Percentiles rank a stretch among this genome's conserved stretches.
These are phyloP conservation scores for Gephyroberyx darwinii DNA, from an alignment of 2,797 vertebrate genomes.

Conservation along the genomic window DNA sequence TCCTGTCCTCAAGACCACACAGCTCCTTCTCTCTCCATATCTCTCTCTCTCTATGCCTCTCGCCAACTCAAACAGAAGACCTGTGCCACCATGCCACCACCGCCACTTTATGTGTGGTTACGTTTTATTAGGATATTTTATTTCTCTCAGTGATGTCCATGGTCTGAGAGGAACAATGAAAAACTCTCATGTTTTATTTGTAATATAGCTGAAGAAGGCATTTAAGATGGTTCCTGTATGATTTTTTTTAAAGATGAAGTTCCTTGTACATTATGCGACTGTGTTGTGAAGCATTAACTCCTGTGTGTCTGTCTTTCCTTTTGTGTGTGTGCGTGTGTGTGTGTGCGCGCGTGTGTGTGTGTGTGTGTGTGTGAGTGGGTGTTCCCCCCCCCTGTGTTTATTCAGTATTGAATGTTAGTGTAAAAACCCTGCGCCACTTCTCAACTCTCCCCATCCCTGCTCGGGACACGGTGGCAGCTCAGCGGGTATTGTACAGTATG, in stretches of 20 bases:
- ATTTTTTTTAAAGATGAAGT: constrained; percentile 62
- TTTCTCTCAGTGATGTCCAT: constrained; percentile 59
- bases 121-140: constrained; percentile 55
- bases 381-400: constrained; percentile 49
- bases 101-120: constrained; percentile 30
- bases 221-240: constrained; percentile 52
- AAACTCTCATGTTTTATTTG: constrained; percentile 66
- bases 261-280: constrained; percentile 72
- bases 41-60: constrained; percentile 21
- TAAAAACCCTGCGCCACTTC: constrained; percentile 69
- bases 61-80: constrained; percentile 33
- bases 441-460: constrained; percentile 57
- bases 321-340: constrained; percentile 35
- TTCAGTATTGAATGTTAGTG: constrained; percentile 82
- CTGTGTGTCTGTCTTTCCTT: constrained; percentile 55
- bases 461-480: constrained; percentile 56
- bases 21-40: constrained; percentile 10
- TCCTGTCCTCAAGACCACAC: constrained; percentile 53
- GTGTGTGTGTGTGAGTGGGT: constrained; percentile 27
- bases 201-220: constrained; percentile 69
- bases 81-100: constrained; percentile 34
- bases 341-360: constrained; percentile 11
- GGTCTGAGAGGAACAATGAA: constrained; percentile 49
- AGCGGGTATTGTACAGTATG: constrained; percentile 83
- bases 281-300: constrained; percentile 85